phyloP scores from a whole-genome alignment of 1,140 invertebrate species.

The silkworm (Bombyx mori) region DNA sequence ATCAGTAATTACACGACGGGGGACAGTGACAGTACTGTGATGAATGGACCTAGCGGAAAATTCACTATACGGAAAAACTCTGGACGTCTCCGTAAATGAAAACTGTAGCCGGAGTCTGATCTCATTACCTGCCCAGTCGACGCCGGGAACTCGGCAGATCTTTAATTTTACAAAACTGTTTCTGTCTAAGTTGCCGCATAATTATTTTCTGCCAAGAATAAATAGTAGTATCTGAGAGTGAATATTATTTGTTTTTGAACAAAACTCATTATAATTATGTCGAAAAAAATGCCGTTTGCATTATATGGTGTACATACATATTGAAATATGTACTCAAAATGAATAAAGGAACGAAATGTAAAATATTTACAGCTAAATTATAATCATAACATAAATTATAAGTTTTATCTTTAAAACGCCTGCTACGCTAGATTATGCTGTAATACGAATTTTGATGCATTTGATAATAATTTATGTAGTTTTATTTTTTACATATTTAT shows the following conservation, averaged over 20 bases:
- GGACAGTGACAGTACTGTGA: constrained; percentile 41
- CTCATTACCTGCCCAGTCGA: constrained; percentile 18
- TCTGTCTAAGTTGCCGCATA: background rate
- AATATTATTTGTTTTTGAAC: background rate
- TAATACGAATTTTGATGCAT: no score
- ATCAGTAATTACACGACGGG: constrained; percentile 50
- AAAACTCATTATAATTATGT: background rate
- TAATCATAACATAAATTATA: no score
- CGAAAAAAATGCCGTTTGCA: background rate
- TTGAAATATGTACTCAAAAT: background rate
- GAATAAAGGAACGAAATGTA: no score
- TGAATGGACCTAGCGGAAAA: constrained; percentile 46
- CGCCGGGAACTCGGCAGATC: background rate
- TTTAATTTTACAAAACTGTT: background rate
- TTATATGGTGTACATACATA: background rate
- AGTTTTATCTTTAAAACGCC: no score
- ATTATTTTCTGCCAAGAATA: background rate
- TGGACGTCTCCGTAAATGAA: constrained; percentile 44
- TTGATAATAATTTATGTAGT: no score
- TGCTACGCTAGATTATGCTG: no score
- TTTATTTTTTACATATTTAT: no score
- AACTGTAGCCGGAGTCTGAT: constrained; percentile 26
- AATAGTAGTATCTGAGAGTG: background rate
- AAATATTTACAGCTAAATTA: no score
- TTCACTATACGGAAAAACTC: constrained; percentile 39